Base-by-base conservation (phyloP, 1,140 invertebrate genomes). In the Rhagoletis zephyria region DNA sequence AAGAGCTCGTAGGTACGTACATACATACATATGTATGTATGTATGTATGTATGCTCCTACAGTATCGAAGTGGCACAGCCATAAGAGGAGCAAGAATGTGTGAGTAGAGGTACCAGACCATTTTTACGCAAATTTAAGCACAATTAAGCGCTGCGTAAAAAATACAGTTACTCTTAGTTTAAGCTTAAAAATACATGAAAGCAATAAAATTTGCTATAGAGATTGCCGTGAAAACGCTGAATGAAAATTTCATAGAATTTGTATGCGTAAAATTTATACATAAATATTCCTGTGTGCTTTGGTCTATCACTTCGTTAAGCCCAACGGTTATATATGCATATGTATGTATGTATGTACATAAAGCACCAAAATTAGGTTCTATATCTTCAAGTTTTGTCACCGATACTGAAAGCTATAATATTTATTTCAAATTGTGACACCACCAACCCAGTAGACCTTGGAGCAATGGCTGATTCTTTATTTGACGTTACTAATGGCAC, bases 101-200 rank as follows among this genome's bases (percentile, higher is more conserved):
- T 81, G 74, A 59, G 48, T 30, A 30, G 30, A 30, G 30, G 30
- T 63, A 63, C n/a, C 4, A 14, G n/a, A 56, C 74, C 56, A 30
- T 56, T 48, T 81, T 81, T 81, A 81, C 74, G 74, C 74, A 81
- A 48, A 48, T 81, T 81, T 81, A 81, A 81, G 74, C 74, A 81
- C 74, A 81, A 81, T 81, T 81, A 81, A 81, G 74, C 19, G 48
- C 48, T 9, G 45, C 74, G 45, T 56, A 81, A 81, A 74, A 81
- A 81, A 81, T 56, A 56, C 74, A n/a, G 48, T n/a, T 81, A 81
- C 74, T 81, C 48, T 56, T 56, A 74, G 45, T 81, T 81, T 56
- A 81, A 81, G 74, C 74, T 81, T 81, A 81, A 81, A 81, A 56
- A 81, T 56, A 81, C 74, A 81, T 56, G 74, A 56, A 81, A 81